These are phyloP conservation scores for Yponomeuta plumbellus DNA, from an alignment of 2,888 invertebrate species.

Conservation along the genomic window DNA sequence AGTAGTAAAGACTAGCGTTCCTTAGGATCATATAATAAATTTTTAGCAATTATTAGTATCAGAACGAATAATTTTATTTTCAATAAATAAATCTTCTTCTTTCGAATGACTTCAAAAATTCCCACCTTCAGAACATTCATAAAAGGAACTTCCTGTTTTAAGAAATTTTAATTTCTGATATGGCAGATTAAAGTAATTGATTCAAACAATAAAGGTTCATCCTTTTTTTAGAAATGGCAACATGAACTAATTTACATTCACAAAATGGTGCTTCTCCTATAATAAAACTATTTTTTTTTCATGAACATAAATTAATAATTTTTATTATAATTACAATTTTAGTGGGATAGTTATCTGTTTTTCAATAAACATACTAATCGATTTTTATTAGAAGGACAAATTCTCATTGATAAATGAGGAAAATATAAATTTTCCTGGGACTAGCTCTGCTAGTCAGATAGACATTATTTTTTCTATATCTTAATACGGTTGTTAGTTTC, in stretches of 20 bases:
- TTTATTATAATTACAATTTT: conserved; percentile 78
- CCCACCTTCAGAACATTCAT: conserved; percentile 77
- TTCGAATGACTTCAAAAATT: conserved; percentile 79
- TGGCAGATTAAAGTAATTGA: conserved; percentile 77
- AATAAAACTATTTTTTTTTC: conserved; percentile 81
- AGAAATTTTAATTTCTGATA: conserved; percentile 79
- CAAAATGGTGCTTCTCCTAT: conserved; percentile 79
- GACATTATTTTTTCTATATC: too few species aligned
- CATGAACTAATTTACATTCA: conserved; percentile 74
- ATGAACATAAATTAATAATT: conserved; percentile 79
- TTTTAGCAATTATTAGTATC: conserved; percentile 77
- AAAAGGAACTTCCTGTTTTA: conserved; percentile 76
- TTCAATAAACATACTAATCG: conserved; percentile 77
- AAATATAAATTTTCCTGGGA: too few species aligned
- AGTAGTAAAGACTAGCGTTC: too few species aligned
- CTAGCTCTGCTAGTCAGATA: too few species aligned
- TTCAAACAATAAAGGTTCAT: conserved; percentile 80
- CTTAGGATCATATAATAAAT: conserved; percentile 80
- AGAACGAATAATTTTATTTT: conserved; percentile 69
- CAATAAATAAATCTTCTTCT: conserved; percentile 69
- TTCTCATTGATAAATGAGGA: too few species aligned
- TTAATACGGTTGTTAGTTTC: too few species aligned
- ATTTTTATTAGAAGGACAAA: conserved; percentile 69
- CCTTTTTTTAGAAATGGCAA: conserved; percentile 80
- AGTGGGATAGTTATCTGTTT: conserved; percentile 75